Evolutionary conservation across 2,797 vertebrate genomes (phyloP).

Genomic region (Sciaenops ocellatus): DNA sequence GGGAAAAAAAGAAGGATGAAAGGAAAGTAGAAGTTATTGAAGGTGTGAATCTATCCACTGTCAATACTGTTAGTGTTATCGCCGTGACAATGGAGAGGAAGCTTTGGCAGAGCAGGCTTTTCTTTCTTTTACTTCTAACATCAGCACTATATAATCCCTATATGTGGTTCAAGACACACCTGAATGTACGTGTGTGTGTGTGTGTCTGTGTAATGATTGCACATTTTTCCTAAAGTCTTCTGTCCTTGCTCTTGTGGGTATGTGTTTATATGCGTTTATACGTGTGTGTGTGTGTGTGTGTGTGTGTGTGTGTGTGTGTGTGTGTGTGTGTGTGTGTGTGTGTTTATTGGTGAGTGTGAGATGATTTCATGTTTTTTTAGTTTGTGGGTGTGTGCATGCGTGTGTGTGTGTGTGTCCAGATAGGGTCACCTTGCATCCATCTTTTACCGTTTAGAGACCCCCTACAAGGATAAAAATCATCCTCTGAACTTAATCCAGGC

Average conservation of each 20-base stretch:
- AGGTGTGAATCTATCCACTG: conserved; percentile 62
- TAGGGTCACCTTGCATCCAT: conserved; percentile 85
- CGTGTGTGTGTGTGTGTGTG: conserved; percentile 38
- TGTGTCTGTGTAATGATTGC: conserved; percentile 49
- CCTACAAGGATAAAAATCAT: conserved; percentile 85
- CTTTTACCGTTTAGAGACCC: conserved; percentile 83
- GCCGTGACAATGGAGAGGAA: conserved; percentile 71
- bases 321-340: conserved; percentile 42
- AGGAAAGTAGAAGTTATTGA: conserved; percentile 63
- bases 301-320: conserved; percentile 28
- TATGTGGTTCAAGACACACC: conserved; percentile 74
- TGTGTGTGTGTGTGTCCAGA: conserved; percentile 60
- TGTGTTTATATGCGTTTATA: conserved; percentile 52
- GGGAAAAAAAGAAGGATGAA: conserved; percentile 34
- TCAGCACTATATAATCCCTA: conserved; percentile 84
- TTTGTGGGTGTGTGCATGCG: conserved; percentile 42
- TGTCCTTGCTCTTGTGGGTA: conserved; percentile 39
- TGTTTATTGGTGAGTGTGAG: conserved; percentile 29
- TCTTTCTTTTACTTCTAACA: conserved; percentile 76
- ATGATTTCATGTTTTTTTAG: conserved; percentile 54
- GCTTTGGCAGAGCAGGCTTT: conserved; percentile 69
- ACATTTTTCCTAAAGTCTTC: conserved; percentile 46
- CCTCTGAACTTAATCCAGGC: conserved; percentile 85
- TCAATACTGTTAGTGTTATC: conserved; percentile 81
- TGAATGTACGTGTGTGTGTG: conserved; percentile 53